Percentiles rank a stretch among this genome's conserved stretches.
These are phyloP conservation scores for Sinohyriopsis cumingii DNA, from an alignment of 2,888 invertebrate species.

Conservation along the genomic window DNA sequence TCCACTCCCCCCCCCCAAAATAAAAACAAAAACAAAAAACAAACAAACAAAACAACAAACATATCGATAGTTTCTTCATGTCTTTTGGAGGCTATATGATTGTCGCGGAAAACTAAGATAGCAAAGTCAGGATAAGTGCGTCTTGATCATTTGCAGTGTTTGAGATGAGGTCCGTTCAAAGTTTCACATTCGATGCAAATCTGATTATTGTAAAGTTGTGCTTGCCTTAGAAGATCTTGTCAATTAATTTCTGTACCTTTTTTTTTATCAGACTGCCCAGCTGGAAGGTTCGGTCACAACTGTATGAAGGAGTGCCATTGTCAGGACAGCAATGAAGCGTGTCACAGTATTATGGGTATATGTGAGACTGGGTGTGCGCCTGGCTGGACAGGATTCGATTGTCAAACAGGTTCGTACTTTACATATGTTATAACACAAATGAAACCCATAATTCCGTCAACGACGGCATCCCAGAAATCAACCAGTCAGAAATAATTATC, in stretches of 20 bases:
- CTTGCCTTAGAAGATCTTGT: too few species aligned
- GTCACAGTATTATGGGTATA: conserved; percentile 62
- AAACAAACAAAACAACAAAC: too few species aligned
- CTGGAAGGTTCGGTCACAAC: conserved; percentile 65
- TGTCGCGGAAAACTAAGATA: too few species aligned
- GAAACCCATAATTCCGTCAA: neutral
- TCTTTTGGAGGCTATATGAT: too few species aligned
- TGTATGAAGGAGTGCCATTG: conserved; percentile 69
- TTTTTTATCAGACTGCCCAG: conserved; percentile 57
- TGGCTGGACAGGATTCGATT: conserved; percentile 64
- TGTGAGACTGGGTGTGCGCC: conserved; percentile 63
- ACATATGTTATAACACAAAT: neutral
- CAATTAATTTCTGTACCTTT: neutral
- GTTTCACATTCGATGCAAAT: too few species aligned
- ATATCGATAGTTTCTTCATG: too few species aligned
- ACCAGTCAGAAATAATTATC: neutral
- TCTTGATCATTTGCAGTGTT: too few species aligned
- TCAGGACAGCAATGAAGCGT: conserved; percentile 56
- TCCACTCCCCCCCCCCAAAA: too few species aligned
- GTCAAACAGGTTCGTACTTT: conserved; percentile 61
- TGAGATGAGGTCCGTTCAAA: too few species aligned
- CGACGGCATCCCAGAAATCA: neutral
- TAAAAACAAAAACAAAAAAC: too few species aligned
- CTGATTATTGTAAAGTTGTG: too few species aligned
- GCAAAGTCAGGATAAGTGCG: too few species aligned